Percentiles rank a stretch among this genome's conserved stretches.
Evolutionary conservation across 1,140 invertebrate species (phyloP).

Genomic region (Rhynchophorus ferrugineus): DNA sequence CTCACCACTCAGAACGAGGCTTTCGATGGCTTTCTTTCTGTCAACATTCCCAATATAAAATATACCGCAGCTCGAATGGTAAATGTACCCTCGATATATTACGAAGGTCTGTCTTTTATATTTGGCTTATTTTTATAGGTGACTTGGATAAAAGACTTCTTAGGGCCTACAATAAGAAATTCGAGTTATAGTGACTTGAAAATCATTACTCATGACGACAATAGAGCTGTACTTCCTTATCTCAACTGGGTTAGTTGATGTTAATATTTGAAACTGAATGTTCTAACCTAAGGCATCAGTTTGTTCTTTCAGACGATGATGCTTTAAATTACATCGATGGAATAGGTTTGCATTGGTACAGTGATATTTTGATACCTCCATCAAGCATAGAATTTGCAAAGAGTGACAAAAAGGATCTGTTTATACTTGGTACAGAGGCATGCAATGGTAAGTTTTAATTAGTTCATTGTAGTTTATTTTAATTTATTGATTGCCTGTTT

Average conservation of each 20-base stretch:
- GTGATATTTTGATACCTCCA: slow-evolving; percentile 49
- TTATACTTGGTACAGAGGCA: slow-evolving; percentile 72
- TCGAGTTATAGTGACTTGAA: slow-evolving; percentile 50
- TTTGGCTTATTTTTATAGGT: slow-evolving; percentile 35
- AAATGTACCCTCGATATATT: too few species aligned
- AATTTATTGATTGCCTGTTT: too few species aligned
- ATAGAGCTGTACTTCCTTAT: slow-evolving; percentile 52
- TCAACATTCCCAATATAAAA: slow-evolving; percentile 29
- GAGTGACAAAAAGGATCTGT: slow-evolving; percentile 57
- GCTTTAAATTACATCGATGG: slow-evolving; percentile 65
- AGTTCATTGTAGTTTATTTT: too few species aligned
- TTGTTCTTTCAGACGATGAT: slow-evolving; percentile 4
- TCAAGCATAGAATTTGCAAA: slow-evolving; percentile 49
- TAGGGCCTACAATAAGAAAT: slow-evolving; percentile 59
- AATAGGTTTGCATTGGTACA: slow-evolving; percentile 78
- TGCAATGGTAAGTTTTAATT: slow-evolving; percentile 45
- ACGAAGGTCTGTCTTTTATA: too few species aligned
- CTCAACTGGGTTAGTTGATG: slow-evolving; percentile 20
- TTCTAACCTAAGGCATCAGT: slow-evolving; percentile 30
- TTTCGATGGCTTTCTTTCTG: slow-evolving; percentile 42
- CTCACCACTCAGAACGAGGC: slow-evolving; percentile 42
- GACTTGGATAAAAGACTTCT: slow-evolving; percentile 56
- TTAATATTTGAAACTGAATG: slow-evolving; percentile 4
- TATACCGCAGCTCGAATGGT: slow-evolving; percentile 27
- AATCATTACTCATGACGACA: slow-evolving; percentile 67